Base-by-base conservation (phyloP, 2,113 vertebrate species). In the Calidris pugnax region DNA sequence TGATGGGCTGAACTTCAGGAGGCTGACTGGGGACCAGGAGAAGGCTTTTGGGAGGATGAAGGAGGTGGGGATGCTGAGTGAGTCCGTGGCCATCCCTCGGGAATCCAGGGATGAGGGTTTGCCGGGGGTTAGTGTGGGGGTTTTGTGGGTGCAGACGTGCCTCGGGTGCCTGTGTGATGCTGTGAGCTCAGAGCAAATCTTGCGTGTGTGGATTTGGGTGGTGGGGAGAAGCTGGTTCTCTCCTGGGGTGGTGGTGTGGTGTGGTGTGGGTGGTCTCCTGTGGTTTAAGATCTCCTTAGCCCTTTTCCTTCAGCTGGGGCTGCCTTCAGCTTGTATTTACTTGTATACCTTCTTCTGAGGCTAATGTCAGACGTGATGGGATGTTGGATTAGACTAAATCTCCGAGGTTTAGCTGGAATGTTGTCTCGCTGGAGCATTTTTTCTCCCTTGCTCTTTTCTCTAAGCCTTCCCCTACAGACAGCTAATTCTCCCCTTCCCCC, bases 401-500 rank as follows among this genome's bases (percentile, higher is more conserved):
- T 94, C 72, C 20, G 12, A 32, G 93, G 68, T 93, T 95, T 78
- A 96, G 91, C 94, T 88, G 77, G 55, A 94, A 69, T 32, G 79
- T 93, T 84, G 79, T 87, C 78, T 93, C 16, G 6, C 81, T 82
- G 93, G 51, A 92, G 79, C 91, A 3, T 57, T 80, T 84, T 84
- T 91, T 64, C 87, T 86, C 63, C 71, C 43, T 92, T 92, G 91
- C 77, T 97, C 95, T 95, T 97, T 96, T 95, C 91, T 67, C 68
- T 95, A 93, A 95, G 86, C 95, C 95, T 95, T 95, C 59, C 82
- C 87, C 89, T 90, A 28, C 73, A 91, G 87, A 84, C 95, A 87
- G 88, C 83, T 93, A 89, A 87, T 85, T 90, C 85, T 66, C 60
- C 93, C 95, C 95, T 94, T 93, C 96, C 96, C 94, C 95, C 95